These are phyloP conservation scores for Nixonia krombeini DNA, from an alignment of 1,140 invertebrate genomes.

Conservation along the genomic window DNA sequence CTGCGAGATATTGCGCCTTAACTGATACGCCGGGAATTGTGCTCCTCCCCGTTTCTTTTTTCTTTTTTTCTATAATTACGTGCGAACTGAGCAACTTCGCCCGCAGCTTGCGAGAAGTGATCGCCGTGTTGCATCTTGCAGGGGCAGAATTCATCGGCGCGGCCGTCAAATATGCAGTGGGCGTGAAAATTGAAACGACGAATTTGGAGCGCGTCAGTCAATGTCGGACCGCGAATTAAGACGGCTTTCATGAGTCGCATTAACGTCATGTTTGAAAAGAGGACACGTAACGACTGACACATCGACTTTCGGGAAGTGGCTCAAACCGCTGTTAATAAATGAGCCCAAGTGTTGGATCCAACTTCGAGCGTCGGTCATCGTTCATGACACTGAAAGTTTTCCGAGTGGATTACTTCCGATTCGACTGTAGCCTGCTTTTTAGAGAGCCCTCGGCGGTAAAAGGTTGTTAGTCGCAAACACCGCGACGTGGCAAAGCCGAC, in stretches of 20 bases:
- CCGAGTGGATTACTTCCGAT: conserved; percentile 42
- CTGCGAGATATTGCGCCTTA: conserved; percentile 3
- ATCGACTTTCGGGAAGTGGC: conserved; percentile 13
- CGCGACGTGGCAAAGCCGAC: conserved; percentile 18
- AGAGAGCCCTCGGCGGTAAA: conserved; percentile 23
- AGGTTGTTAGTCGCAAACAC: conserved; percentile 32
- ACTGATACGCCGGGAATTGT: conserved; percentile 18
- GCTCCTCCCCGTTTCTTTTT: too few relatives aligned
- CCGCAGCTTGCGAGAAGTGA: too few relatives aligned
- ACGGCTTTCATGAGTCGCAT: conserved; percentile 16
- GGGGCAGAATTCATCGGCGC: too few relatives aligned
- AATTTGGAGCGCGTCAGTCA: too few relatives aligned
- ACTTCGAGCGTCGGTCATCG: conserved; percentile 27
- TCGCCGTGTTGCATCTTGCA: too few relatives aligned
- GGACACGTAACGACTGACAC: background rate
- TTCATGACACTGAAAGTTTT: conserved; percentile 32
- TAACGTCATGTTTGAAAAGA: conserved; percentile 8
- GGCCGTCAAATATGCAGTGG: too few relatives aligned
- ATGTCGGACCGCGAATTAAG: too few relatives aligned
- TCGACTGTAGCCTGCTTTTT: conserved; percentile 40
- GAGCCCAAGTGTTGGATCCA: conserved; percentile 28
- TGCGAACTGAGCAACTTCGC: background rate
- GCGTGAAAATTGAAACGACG: too few relatives aligned
- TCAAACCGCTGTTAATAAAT: conserved; percentile 32
- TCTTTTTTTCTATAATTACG: conserved; percentile 16